Evolutionary conservation across 2,797 vertebrate genomes (phyloP).

Genomic region (Oceanodroma leucorhoa): DNA sequence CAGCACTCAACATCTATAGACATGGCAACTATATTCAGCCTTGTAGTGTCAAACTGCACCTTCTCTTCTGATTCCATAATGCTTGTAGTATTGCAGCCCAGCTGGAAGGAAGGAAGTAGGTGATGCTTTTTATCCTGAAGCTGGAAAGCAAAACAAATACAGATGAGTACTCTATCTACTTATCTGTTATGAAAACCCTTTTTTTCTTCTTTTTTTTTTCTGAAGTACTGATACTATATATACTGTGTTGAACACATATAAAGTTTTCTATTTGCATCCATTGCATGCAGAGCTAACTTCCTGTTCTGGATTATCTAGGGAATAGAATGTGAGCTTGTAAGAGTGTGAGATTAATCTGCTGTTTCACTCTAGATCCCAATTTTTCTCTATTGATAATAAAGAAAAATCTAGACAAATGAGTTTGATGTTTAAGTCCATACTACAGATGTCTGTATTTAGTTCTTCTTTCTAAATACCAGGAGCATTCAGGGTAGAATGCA

Average conservation of each 20-base stretch:
- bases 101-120: neutral
- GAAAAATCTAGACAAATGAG: neutral
- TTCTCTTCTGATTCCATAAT: neutral
- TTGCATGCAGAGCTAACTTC: neutral
- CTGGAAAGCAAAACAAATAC: neutral
- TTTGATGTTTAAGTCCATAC: neutral
- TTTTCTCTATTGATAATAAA: neutral
- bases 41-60: neutral
- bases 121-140: neutral
- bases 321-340: neutral
- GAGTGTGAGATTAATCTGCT: neutral
- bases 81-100: neutral
- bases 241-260: neutral
- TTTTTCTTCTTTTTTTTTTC: rapidly evolving
- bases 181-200: neutral
- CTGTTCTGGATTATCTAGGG: neutral
- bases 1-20: neutral
- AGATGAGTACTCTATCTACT: neutral
- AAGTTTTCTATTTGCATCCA: neutral
- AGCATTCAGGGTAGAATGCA: neutral
- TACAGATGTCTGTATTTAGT: neutral
- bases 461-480: neutral
- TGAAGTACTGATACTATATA: neutral
- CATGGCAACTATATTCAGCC: neutral
- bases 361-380: neutral